These are phyloP conservation scores for Bos indicus DNA, from an alignment of 2,113 vertebrate species.

Conservation along the genomic window DNA sequence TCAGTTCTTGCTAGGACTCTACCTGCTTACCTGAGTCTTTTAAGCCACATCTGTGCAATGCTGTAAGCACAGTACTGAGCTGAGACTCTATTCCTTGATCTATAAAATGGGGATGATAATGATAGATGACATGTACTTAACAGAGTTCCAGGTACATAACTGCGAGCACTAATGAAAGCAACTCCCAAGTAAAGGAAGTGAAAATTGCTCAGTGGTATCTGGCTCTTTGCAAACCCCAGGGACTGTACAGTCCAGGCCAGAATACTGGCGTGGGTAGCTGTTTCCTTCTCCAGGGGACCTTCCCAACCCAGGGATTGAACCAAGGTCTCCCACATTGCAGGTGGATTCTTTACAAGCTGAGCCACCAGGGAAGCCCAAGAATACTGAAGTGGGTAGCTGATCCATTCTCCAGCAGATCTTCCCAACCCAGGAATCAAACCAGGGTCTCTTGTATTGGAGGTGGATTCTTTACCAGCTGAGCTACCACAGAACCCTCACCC, in stretches of 20 bases:
- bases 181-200: not conserved
- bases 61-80: no score
- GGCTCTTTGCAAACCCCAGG: rapidly evolving
- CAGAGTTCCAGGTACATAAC: not conserved
- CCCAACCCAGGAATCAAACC: rapidly evolving
- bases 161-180: not conserved
- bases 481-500: not conserved
- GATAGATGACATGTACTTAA: rapidly evolving
- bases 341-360: not conserved
- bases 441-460: not conserved
- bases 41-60: not conserved
- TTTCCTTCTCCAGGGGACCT: not conserved
- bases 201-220: not conserved
- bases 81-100: not conserved
- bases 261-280: not conserved
- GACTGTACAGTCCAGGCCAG: not conserved
- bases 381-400: not conserved
- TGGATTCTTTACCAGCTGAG: not conserved
- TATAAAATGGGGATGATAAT: not conserved
- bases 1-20: rapidly evolving
- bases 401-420: not conserved
- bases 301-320: not conserved
- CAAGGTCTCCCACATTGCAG: not conserved
- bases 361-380: not conserved
- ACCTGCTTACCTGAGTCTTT: not conserved